Evolutionary conservation across 2,113 vertebrate genomes (phyloP).

Genomic region (Etheostoma spectabile): DNA sequence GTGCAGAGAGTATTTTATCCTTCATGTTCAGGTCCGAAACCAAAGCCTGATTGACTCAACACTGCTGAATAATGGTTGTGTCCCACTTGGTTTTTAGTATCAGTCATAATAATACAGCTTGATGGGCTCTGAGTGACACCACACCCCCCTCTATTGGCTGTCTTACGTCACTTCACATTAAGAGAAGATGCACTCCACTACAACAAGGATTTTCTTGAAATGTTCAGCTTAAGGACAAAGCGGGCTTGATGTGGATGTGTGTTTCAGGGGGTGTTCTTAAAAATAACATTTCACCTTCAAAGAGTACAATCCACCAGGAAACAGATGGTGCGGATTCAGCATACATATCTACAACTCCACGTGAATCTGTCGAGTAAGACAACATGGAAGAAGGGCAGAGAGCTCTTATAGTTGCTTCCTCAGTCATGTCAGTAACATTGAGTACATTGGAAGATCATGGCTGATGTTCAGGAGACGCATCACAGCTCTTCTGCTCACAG

Average conservation of each 20-base stretch:
- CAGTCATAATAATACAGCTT: background rate
- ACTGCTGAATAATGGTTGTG: conserved; percentile 30
- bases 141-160: conserved; percentile 62
- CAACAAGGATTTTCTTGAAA: background rate
- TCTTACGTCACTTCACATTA: conserved; percentile 10
- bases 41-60: conserved; percentile 16
- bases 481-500: background rate
- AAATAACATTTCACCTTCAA: conserved; percentile 6
- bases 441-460: background rate
- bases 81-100: conserved; percentile 19
- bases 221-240: background rate
- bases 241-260: background rate
- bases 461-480: conserved; percentile 7
- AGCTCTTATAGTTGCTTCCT: background rate
- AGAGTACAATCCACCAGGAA: background rate
- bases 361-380: conserved; percentile 41
- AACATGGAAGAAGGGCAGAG: background rate
- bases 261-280: background rate
- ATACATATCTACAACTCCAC: background rate
- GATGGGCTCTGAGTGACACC: conserved; percentile 13
- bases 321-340: conserved; percentile 15
- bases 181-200: background rate
- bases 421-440: conserved; percentile 7
- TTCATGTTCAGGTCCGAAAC: conserved; percentile 5
- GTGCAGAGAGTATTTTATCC: background rate